These are phyloP conservation scores for Cyclargus thomasi DNA, from an alignment of 1,140 invertebrate genomes.

Conservation along the genomic window DNA sequence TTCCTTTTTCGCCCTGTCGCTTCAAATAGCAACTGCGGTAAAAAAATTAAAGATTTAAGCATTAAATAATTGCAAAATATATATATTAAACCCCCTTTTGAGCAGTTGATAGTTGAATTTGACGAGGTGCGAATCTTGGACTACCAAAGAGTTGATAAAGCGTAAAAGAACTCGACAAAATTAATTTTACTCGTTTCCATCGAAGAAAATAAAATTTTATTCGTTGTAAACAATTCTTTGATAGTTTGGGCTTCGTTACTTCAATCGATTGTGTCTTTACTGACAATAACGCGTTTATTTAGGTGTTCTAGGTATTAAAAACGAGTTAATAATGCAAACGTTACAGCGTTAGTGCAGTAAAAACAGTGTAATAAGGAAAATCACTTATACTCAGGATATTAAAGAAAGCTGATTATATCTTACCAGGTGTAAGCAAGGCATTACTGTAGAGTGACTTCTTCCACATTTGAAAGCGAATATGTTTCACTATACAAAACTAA, in stretches of 20 bases:
- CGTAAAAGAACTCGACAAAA: neutral
- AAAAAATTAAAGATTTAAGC: slow-evolving; percentile 35
- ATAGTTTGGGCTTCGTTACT: slow-evolving; percentile 54
- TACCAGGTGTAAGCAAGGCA: slow-evolving; percentile 74
- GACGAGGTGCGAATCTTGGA: slow-evolving; percentile 42
- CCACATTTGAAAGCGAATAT: slow-evolving; percentile 73
- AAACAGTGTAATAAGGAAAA: slow-evolving; percentile 52
- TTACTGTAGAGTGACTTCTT: slow-evolving; percentile 74
- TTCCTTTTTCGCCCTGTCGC: slow-evolving; percentile 53
- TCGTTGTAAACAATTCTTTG: slow-evolving; percentile 47
- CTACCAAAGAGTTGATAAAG: slow-evolving; percentile 51
- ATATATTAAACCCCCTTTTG: slow-evolving; percentile 57
- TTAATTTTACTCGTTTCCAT: neutral
- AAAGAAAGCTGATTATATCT: slow-evolving; percentile 73
- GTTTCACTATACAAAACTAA: slow-evolving; percentile 73
- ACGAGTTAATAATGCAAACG: neutral
- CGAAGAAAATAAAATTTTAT: neutral
- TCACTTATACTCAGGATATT: slow-evolving; percentile 72
- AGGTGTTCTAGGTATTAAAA: slow-evolving; percentile 4
- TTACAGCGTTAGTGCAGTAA: slow-evolving; percentile 48
- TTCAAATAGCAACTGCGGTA: slow-evolving; percentile 67
- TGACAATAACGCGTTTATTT: slow-evolving; percentile 45
- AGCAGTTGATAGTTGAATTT: slow-evolving; percentile 68
- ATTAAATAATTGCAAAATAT: slow-evolving; percentile 27
- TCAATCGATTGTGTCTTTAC: slow-evolving; percentile 48